A percentile compares a stretch with the other conserved stretches of the same genome.
phyloP scores from a whole-genome alignment of 2,888 invertebrate species.

The Acrobasis consociella region DNA sequence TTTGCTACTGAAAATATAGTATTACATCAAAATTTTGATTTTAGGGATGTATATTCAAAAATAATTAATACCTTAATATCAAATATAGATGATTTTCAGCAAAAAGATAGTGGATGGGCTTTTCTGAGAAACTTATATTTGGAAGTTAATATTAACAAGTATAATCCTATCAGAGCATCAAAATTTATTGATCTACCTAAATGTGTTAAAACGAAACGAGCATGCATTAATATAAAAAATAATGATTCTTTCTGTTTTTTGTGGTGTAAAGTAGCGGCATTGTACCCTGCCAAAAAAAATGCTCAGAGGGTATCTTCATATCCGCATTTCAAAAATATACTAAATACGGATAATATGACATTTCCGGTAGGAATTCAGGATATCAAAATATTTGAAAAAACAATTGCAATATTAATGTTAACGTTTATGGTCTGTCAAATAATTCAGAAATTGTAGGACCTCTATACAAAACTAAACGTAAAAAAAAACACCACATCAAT shows the following conservation, averaged over 20 bases:
- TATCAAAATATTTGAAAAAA: constrained; percentile 27
- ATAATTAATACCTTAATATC: constrained; percentile 23
- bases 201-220: constrained; percentile 36
- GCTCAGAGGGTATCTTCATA: constrained; percentile 28
- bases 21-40: constrained; percentile 1
- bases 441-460: constrained; percentile 1
- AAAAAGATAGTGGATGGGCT: constrained; percentile 38
- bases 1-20: not conserved
- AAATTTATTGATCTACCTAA: constrained; percentile 36
- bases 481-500: constrained; percentile 2
- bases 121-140: constrained; percentile 29
- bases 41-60: not conserved
- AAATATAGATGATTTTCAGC: constrained; percentile 34
- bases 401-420: not conserved
- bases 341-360: constrained; percentile 34
- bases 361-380: constrained; percentile 38
- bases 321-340: constrained; percentile 29
- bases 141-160: constrained; percentile 38
- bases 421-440: not conserved
- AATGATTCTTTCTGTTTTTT: constrained; percentile 34
- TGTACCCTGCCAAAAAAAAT: constrained; percentile 35
- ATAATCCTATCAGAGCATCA: constrained; percentile 32
- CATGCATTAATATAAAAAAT: constrained; percentile 39
- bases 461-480: constrained; percentile 4
- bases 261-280: no score